Evolutionary conservation across 1,140 invertebrate species (phyloP).

Genomic region (Drosophila leontia): DNA sequence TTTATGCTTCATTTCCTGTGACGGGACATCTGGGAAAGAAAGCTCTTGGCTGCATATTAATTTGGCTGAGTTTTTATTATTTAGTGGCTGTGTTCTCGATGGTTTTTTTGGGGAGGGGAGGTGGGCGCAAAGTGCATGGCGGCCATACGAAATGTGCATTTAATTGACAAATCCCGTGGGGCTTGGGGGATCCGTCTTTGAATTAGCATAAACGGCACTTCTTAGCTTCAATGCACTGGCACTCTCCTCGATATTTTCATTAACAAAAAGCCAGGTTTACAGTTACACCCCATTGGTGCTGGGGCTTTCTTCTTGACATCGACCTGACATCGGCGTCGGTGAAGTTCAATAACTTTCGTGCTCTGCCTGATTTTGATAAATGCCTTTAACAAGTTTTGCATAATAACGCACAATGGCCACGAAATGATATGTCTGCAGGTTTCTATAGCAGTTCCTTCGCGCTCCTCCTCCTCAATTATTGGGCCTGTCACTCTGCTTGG

Average conservation of each 20-base stretch:
- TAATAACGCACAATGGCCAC: slow-evolving; percentile 65
- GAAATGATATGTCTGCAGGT: slow-evolving; percentile 66
- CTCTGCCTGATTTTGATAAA: slow-evolving; percentile 66
- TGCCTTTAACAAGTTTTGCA: slow-evolving; percentile 80
- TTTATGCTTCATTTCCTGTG: slow-evolving; percentile 80
- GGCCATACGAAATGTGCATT: slow-evolving; percentile 81
- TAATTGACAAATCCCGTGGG: slow-evolving; percentile 63
- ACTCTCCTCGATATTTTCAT: slow-evolving; percentile 66
- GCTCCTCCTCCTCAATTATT: slow-evolving; percentile 65
- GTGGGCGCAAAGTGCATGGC: slow-evolving; percentile 68
- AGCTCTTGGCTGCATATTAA: slow-evolving; percentile 78
- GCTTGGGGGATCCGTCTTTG: background rate
- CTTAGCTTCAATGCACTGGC: slow-evolving; percentile 43
- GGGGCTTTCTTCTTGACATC: slow-evolving; percentile 66
- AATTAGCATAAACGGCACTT: slow-evolving; percentile 72
- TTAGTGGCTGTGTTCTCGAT: slow-evolving; percentile 21
- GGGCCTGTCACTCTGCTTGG: slow-evolving; percentile 62
- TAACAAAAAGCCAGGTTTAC: slow-evolving; percentile 67
- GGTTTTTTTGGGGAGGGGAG: slow-evolving; percentile 6
- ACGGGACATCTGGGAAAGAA: slow-evolving; percentile 45
- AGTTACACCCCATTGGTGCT: slow-evolving; percentile 46
- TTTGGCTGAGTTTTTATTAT: slow-evolving; percentile 39
- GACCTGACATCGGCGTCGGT: slow-evolving; percentile 62
- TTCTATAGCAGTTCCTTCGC: slow-evolving; percentile 62
- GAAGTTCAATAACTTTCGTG: slow-evolving; percentile 67